These are phyloP conservation scores for Urocyon cinereoargenteus DNA, from an alignment of 2,797 vertebrate species.

Conservation along the genomic window DNA sequence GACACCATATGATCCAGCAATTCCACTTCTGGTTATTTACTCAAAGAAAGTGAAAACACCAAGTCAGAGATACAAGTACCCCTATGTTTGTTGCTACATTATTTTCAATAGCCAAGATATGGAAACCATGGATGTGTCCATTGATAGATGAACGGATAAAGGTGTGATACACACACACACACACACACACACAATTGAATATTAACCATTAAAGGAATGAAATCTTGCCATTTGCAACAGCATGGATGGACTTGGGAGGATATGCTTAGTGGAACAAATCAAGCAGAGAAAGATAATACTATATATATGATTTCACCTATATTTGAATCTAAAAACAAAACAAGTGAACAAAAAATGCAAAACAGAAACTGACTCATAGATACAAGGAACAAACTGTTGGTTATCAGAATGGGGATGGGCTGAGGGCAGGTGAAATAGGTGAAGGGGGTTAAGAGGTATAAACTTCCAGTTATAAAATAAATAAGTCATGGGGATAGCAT, in stretches of 20 bases:
- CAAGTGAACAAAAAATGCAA: background rate
- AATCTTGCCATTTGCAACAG: background rate
- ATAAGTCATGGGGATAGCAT: background rate
- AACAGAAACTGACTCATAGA: background rate
- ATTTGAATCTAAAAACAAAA: background rate
- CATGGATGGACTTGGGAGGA: background rate
- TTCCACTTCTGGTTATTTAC: background rate
- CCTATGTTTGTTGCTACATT: background rate
- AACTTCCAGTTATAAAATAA: background rate
- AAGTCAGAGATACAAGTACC: background rate
- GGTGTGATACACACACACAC: background rate
- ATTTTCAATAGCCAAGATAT: background rate
- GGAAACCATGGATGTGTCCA: background rate
- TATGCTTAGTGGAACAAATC: background rate
- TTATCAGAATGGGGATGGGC: background rate
- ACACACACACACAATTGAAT: background rate
- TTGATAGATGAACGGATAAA: background rate
- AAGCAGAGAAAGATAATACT: background rate
- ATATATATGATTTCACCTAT: background rate
- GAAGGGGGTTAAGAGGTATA: background rate
- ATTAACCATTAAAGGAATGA: background rate
- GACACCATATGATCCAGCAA: background rate
- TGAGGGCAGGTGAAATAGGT: background rate
- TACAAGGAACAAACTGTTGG: background rate
- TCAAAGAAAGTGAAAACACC: background rate